phyloP scores from a whole-genome alignment of 2,888 invertebrate species.

The Crossocerus cetratus region DNA sequence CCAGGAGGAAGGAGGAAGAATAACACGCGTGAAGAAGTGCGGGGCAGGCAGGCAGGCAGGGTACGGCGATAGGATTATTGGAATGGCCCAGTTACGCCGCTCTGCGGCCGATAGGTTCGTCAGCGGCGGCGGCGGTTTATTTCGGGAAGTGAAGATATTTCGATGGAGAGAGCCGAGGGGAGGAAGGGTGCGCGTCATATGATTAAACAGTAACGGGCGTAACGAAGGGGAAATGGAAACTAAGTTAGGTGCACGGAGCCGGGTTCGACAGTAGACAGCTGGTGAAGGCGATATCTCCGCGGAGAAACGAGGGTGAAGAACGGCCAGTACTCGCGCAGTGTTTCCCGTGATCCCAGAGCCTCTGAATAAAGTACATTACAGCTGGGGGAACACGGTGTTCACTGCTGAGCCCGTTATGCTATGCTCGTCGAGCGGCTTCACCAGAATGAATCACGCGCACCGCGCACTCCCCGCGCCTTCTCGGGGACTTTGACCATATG shows the following conservation, averaged over 20 bases:
- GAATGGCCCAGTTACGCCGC: not conserved
- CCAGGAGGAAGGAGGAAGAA: not conserved
- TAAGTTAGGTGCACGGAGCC: not conserved
- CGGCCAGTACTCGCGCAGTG: slow-evolving; percentile 73
- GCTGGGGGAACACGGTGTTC: slow-evolving; percentile 75
- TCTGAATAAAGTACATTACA: slow-evolving; percentile 61
- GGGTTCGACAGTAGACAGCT: not conserved
- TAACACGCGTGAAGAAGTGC: not conserved
- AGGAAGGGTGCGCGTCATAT: not conserved
- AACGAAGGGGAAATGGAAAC: not conserved
- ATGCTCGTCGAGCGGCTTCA: not conserved
- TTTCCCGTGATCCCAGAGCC: slow-evolving; percentile 75
- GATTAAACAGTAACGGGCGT: too few species aligned
- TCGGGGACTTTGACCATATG: not conserved
- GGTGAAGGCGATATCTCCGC: slow-evolving; percentile 2
- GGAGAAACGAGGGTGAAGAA: slow-evolving; percentile 35
- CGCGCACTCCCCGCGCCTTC: slow-evolving; percentile 8
- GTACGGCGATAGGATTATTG: not conserved
- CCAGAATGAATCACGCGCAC: slow-evolving; percentile 1
- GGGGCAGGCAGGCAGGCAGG: too few species aligned
- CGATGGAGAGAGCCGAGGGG: slow-evolving; percentile 17
- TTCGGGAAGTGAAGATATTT: slow-evolving; percentile 26
- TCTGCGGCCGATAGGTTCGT: not conserved
- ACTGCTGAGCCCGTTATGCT: slow-evolving; percentile 71
- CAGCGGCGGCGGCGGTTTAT: slow-evolving; percentile 19